Base-by-base conservation (phyloP, 2,797 vertebrate species). In the Stomatorhinus walkeri region DNA sequence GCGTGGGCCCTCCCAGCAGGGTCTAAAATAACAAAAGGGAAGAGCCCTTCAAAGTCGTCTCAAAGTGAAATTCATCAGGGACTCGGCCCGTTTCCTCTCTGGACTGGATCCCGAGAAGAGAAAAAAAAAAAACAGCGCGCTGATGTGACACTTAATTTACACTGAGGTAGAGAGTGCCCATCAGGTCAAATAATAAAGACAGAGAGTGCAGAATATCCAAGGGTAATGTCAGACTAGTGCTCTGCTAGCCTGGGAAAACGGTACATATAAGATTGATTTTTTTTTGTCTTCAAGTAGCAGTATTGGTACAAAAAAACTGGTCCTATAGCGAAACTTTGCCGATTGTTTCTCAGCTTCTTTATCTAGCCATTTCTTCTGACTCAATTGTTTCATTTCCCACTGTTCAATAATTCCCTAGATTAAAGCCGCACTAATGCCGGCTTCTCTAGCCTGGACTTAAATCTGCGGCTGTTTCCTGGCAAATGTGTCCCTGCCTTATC, bases 41-140 rank as follows among this genome's bases (percentile, higher is more conserved):
- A 88, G 56, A 88, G 64, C 85, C 85, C 32, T 84, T 89, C 61
- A 68, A 68, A 68, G 61, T 68, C 24, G 10, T 32, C 10, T 72
- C 83, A 52, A 86, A 72, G 88, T 89, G 87, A 76, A 76, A 76
- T 76, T 19, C 68, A 76, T 40, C 36, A 40, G 32, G 68, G 32
- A 40, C 90, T 81, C 32, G 88, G 90, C 91, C 68, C 86, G 90
- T 93, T 92, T 90, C 85, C 89, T 92, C 87, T 88, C 43, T 51
- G 43, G 54, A 54, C 88, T 84, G 87, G 54, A 86, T 89, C 86
- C 88, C 40, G 36, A 72, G 88, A 48, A 79, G 59, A 87, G 86
- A 7, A 68, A 43, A 52, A 46, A 46, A 64, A 87, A 68, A 68
- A 4, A 28, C 24, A 32, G 22, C 19, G 64, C 87, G 81, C 91